phyloP scores from a whole-genome alignment of 2,113 vertebrate species.

The Beaufortia kweichowensis region DNA sequence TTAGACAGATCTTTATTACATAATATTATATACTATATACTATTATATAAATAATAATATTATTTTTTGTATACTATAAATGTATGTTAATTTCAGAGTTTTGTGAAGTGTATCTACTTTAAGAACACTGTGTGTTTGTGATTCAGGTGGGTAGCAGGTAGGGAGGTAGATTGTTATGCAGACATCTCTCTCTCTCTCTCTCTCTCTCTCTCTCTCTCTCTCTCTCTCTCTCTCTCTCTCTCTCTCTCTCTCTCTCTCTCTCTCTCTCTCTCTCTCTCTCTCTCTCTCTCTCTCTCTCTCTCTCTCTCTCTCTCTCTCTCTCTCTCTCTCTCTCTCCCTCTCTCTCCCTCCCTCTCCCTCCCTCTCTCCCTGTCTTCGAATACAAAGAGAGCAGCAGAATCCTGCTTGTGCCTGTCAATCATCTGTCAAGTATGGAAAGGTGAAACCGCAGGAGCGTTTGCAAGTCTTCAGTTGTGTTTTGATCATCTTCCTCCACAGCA shows the following conservation, averaged over 20 bases:
- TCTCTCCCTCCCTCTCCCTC: neutral
- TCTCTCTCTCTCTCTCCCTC: neutral
- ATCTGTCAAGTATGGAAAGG: slow-evolving; percentile 43
- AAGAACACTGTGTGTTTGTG: neutral
- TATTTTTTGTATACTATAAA: no score
- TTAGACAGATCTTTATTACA: no score
- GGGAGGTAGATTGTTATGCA: neutral
- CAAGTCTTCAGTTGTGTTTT: slow-evolving; percentile 20
- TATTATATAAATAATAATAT: no score
- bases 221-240: neutral
- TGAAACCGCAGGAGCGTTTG: slow-evolving; percentile 27
- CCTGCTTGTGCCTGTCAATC: slow-evolving; percentile 46
- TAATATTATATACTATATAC: no score
- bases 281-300: neutral
- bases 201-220: no score
- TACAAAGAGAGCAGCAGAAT: slow-evolving; percentile 29
- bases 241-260: neutral
- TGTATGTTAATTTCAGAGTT: no score
- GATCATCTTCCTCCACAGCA: slow-evolving; percentile 6
- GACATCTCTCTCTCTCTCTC: neutral
- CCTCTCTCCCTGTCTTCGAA: slow-evolving; percentile 8
- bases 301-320: no score
- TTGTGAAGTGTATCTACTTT: no score
- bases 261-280: neutral
- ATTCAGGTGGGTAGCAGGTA: neutral